Conservation (phyloP, 2,888 invertebrate genomes). For the Phyllotreta striolata region DNA sequence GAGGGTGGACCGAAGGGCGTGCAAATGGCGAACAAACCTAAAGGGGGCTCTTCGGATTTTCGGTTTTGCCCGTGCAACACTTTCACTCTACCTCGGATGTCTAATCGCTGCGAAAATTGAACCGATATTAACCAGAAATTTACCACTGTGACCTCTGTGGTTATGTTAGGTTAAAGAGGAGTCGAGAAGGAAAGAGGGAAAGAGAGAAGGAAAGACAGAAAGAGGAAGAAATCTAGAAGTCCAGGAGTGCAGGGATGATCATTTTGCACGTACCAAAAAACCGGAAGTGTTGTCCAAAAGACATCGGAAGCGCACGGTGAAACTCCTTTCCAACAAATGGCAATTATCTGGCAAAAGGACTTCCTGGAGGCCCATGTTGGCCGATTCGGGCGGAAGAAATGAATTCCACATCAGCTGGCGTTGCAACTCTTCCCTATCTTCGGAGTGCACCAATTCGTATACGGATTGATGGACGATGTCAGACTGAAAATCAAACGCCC, state of each 20-base stretch:
- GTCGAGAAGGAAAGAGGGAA: no score
- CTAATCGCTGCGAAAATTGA: constrained; percentile 81
- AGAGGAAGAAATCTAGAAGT: no score
- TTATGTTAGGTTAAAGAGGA: no score
- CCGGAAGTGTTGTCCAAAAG: constrained; percentile 99
- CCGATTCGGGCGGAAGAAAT: constrained; percentile 82
- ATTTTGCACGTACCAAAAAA: no score
- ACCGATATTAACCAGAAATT: constrained; percentile 4
- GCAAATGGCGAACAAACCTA: constrained; percentile 96
- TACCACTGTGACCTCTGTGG: no score
- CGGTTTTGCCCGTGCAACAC: constrained; percentile 96
- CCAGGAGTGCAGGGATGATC: no score
- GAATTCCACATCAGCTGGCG: constrained; percentile 95
- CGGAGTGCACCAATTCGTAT: constrained; percentile 98
- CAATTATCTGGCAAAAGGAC: constrained; percentile 88
- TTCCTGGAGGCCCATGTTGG: constrained; percentile 84
- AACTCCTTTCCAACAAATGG: constrained; percentile 92
- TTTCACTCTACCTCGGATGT: constrained; percentile 96
- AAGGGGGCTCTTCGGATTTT: constrained; percentile 91
- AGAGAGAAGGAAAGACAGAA: no score
- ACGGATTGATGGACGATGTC: constrained; percentile 99
- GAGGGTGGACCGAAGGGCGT: constrained; percentile 99
- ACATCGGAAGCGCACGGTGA: constrained; percentile 98
- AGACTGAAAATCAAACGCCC: constrained; percentile 74
- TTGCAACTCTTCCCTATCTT: constrained; percentile 97